Base-by-base conservation (phyloP, 2,797 vertebrate genomes). In the Gymnocypris eckloni region DNA sequence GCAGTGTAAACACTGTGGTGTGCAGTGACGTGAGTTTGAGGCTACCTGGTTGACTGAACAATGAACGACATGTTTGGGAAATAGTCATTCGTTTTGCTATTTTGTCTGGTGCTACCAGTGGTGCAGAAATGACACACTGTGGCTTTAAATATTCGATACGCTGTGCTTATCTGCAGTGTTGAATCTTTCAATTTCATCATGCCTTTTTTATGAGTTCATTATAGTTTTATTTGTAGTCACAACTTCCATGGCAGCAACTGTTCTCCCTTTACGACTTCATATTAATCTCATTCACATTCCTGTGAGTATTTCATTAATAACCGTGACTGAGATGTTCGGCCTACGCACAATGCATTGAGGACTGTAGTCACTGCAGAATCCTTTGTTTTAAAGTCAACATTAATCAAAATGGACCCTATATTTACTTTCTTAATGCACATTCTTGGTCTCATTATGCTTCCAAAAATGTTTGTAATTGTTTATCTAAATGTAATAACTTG, bases 221-320 rank as follows among this genome's bases (percentile, higher is more conserved):
- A 56, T 71, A 71, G 66, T 71, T 85, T 71, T 79, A 79, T 79
- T 54, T 67, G 45, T 81, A 81, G 79, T 70, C 33, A 81, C 79
- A 79, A 59, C 66, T 72, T 79, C 52, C 77, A 85, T 72, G 50
- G 83, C 67, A 61, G 76, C 83, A 79, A 76, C 83, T 85, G 76
- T 85, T 85, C 83, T 79, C 52, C n/a, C 66, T 79, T 77, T 85
- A 72, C 33, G 66, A 50, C 78, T 72, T 39, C 39, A 45, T 79
- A 61, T 78, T 84, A 78, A 78, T 85, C 83, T 85, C 28, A 56
- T 59, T 85, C 76, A 79, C 83, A 85, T 79, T 85, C 76, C 76
- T 71, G 37, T 9, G 39, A 85, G 83, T 79, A 71, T 85, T 85
- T 85, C 41, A 85, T 85, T 79, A 85, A 79, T 79, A 70, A 43